phyloP scores from a whole-genome alignment of 1,140 invertebrate species.

The Spodoptera litura region DNA sequence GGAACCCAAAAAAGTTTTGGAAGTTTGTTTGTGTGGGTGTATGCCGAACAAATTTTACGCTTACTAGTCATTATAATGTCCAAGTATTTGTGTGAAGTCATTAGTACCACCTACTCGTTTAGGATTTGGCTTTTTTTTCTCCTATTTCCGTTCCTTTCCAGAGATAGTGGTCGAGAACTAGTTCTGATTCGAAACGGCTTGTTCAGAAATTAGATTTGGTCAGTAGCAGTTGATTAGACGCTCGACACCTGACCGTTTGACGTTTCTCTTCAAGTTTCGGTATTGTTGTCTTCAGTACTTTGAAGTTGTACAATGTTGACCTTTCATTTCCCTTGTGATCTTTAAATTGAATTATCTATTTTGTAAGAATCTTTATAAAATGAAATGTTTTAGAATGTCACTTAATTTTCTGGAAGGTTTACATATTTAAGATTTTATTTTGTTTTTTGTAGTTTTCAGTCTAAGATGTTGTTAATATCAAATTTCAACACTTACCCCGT shows the following conservation, averaged over 20 bases:
- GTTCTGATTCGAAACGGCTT: slow-evolving; percentile 38
- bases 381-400: too few species aligned
- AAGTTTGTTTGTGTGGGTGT: slow-evolving; percentile 48
- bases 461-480: too few species aligned
- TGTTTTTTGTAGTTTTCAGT: too few species aligned
- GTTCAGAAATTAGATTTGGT: slow-evolving; percentile 37
- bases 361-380: not conserved
- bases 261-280: slow-evolving; percentile 3
- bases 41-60: slow-evolving; percentile 66
- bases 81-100: slow-evolving; percentile 62
- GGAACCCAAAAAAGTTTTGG: slow-evolving; percentile 39
- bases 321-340: not conserved
- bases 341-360: not conserved
- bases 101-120: slow-evolving; percentile 59
- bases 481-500: too few species aligned
- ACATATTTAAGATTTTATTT: too few species aligned
- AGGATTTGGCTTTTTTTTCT: slow-evolving; percentile 46
- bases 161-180: slow-evolving; percentile 22
- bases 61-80: slow-evolving; percentile 63
- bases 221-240: slow-evolving; percentile 32
- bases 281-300: slow-evolving; percentile 13
- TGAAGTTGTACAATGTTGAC: not conserved
- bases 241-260: slow-evolving; percentile 8
- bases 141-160: slow-evolving; percentile 28
- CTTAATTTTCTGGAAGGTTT: too few species aligned